A percentile compares a stretch with the other conserved stretches of the same genome.
Conservation (phyloP, 2,797 vertebrate species). For the Gymnocypris eckloni region DNA sequence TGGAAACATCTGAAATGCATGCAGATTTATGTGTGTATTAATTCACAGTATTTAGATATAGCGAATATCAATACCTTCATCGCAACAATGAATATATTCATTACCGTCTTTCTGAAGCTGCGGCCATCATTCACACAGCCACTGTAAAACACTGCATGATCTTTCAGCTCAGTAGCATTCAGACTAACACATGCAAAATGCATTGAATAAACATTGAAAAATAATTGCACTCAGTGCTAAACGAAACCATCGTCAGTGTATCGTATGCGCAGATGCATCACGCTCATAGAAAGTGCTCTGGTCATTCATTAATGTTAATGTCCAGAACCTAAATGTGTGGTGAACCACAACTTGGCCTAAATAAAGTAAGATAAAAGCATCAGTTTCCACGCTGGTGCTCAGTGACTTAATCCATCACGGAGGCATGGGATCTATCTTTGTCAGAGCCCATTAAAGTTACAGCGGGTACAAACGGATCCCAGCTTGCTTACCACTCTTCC, state of each 20-base stretch:
- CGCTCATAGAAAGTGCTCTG: slow-evolving; percentile 55
- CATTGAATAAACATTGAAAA: background rate
- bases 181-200: background rate
- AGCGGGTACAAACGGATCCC: slow-evolving; percentile 76
- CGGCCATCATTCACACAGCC: background rate
- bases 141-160: background rate
- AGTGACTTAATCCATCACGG: slow-evolving; percentile 66
- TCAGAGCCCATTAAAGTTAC: slow-evolving; percentile 78
- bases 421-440: slow-evolving; percentile 74
- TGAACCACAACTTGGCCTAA: slow-evolving; percentile 75
- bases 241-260: background rate
- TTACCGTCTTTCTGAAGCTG: slow-evolving; percentile 28
- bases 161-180: background rate
- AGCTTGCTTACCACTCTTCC: slow-evolving; percentile 72
- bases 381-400: slow-evolving; percentile 70
- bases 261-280: background rate
- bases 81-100: slow-evolving; percentile 50
- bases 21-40: slow-evolving; percentile 77
- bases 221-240: background rate
- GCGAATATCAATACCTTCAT: slow-evolving; percentile 52
- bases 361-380: slow-evolving; percentile 75
- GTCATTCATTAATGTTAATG: slow-evolving; percentile 67
- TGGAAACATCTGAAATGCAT: slow-evolving; percentile 68
- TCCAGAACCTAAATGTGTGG: slow-evolving; percentile 72
- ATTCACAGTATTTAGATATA: slow-evolving; percentile 59